A percentile compares a stretch with the other conserved stretches of the same genome.
These are phyloP conservation scores for Dasyprocta punctata DNA, from an alignment of 2,113 vertebrate species.

Conservation along the genomic window DNA sequence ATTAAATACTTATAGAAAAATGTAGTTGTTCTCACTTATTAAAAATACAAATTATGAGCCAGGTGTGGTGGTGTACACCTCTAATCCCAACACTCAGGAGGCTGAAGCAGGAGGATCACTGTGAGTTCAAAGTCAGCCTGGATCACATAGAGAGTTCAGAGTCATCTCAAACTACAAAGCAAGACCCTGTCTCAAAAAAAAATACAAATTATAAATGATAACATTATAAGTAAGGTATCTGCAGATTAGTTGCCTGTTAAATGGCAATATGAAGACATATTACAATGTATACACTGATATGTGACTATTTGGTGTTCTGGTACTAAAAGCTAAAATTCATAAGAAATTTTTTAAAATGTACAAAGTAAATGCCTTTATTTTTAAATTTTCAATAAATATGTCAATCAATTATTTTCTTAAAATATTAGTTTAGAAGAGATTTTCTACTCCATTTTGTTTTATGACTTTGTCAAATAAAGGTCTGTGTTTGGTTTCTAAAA, in stretches of 20 bases:
- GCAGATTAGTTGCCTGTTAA: slow-evolving; percentile 34
- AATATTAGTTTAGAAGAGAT: slow-evolving; percentile 9
- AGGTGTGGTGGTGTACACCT: background rate
- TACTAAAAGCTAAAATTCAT: slow-evolving; percentile 55
- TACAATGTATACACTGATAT: slow-evolving; percentile 8
- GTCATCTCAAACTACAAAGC: background rate
- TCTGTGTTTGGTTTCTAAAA: slow-evolving; percentile 37
- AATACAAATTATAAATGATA: slow-evolving; percentile 33
- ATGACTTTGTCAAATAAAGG: no score
- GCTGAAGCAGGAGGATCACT: background rate
- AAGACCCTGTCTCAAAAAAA: background rate
- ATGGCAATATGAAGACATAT: background rate
- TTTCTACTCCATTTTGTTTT: slow-evolving; percentile 33
- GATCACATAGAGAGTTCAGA: background rate
- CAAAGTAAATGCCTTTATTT: slow-evolving; percentile 16
- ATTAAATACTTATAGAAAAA: slow-evolving; percentile 35
- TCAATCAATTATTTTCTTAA: slow-evolving; percentile 57
- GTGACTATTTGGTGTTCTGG: background rate
- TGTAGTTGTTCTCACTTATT: background rate
- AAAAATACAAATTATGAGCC: slow-evolving; percentile 26
- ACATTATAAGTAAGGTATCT: slow-evolving; percentile 12
- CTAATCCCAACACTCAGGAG: background rate
- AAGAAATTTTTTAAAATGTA: background rate
- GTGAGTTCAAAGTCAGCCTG: background rate
- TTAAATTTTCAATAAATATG: background rate